Base-by-base conservation (phyloP, 2,113 vertebrate species). In the Oreochromis niloticus region DNA sequence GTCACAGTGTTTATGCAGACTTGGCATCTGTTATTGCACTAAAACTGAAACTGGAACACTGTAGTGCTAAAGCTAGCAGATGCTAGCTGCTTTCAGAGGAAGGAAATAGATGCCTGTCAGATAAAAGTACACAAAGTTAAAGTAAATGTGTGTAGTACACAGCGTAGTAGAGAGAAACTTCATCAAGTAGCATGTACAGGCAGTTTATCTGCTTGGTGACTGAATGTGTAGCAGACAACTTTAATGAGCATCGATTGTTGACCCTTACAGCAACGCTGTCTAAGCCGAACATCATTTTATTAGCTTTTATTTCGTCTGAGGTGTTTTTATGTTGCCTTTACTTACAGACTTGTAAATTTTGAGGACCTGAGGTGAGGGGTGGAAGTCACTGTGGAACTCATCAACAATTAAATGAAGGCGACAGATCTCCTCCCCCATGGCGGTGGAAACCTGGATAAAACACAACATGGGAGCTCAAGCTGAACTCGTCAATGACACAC, bases 401-500 rank as follows among this genome's bases (percentile, higher is more conserved):
- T 99, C 97, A 56, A 99, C 97, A 88, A 99, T 96, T 84, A 98
- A 95, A 1, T 98, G 97, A n/a, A 99, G 97, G 80, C 98, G 97
- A 91, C 98, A 98, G 89, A 99, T 99, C 96, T 99, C 99, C 92
- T 99, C 98, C 5, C 96, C 97, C 98, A 99, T 99, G 82, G 98
- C 98, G 87, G 87, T 96, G 12, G 98, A 99, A 82, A 99, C 99
- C 99, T 99, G 94, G 12, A 95, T 16, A 9, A 91, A 88, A 82
- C 7, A 41, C 13, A 78, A 34, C 7, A 30, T 19, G 4, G 3
- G 6, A 27, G 32, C 24, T 56, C 48, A 61, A 22, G 14, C 9
- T 48, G 17, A 24, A 27, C n/a, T 59, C 36, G 30, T 48, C n/a
- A 46, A 2, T 43, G 39, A 75, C 10, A 39, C 43, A n/a, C 61